Evolutionary conservation across 2,888 invertebrate species (phyloP).

Genomic region (Cordilura impudica): DNA sequence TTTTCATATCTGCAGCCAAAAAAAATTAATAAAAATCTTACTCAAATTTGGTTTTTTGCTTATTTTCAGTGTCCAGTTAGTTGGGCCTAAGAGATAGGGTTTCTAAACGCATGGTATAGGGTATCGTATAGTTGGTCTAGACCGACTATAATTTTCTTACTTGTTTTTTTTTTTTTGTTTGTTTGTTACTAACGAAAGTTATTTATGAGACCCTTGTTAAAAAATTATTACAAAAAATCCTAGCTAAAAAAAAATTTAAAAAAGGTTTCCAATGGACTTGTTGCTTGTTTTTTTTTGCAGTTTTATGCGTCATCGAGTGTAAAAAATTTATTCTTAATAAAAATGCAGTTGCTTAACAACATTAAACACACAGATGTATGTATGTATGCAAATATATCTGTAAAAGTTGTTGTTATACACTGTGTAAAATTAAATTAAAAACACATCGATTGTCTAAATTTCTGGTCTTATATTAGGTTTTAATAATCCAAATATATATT

Average conservation of each 20-base stretch:
- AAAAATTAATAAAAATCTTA: no score
- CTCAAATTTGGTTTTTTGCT: no score
- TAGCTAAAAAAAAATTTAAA: not conserved
- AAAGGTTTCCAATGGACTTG: no score
- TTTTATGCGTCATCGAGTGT: conserved; percentile 63
- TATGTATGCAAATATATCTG: not conserved
- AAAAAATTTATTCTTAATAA: conserved; percentile 61
- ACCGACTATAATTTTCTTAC: no score
- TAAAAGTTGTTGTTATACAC: not conserved
- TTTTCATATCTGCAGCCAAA: no score
- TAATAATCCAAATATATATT: no score
- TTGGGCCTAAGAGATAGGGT: no score
- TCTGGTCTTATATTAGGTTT: no score
- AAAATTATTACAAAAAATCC: conserved; percentile 1
- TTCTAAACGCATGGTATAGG: no score
- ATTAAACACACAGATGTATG: not conserved
- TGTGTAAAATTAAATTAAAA: not conserved
- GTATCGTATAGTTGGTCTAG: no score
- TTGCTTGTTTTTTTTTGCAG: conserved; percentile 42
- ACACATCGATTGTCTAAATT: no score
- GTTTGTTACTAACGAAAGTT: conserved; percentile 55
- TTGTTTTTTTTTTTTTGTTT: conserved; percentile 4
- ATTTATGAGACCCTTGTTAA: conserved; percentile 45
- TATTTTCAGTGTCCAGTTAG: no score
- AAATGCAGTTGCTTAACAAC: conserved; percentile 32